Percentiles rank a stretch among this genome's conserved stretches.
Conservation (phyloP, 2,797 vertebrate genomes). For the Gambelia wislizenii region DNA sequence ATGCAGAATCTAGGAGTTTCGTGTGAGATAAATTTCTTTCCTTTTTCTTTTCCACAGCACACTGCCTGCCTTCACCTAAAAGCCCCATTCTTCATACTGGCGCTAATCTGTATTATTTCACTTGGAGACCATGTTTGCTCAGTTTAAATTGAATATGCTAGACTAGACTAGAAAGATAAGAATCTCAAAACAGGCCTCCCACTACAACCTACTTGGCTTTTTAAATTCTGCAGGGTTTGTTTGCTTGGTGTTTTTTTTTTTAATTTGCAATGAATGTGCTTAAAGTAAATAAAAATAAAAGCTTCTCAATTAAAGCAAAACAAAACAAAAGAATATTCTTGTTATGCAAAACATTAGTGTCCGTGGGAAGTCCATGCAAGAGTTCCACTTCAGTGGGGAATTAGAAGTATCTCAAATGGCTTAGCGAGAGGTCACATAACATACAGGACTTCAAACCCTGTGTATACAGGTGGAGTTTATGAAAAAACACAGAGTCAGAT, state of each 20-base stretch:
- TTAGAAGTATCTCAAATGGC: too few relatives aligned
- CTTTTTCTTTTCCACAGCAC: neutral
- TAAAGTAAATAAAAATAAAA: neutral
- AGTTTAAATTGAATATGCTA: neutral
- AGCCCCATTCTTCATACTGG: neutral
- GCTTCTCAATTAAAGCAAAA: too few relatives aligned
- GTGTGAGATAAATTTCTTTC: neutral
- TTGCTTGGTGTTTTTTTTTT: too few relatives aligned
- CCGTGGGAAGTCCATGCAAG: too few relatives aligned
- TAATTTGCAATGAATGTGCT: neutral
- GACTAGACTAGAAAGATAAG: neutral
- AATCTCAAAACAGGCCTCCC: neutral
- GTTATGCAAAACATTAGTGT: too few relatives aligned
- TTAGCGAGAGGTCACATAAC: too few relatives aligned
- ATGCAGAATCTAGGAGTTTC: neutral
- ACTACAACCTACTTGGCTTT: neutral
- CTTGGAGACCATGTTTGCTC: neutral
- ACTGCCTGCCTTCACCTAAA: neutral
- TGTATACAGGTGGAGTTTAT: too few relatives aligned
- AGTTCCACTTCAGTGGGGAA: too few relatives aligned
- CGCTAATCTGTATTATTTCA: neutral
- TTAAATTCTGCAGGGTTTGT: too few relatives aligned
- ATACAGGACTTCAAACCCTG: too few relatives aligned
- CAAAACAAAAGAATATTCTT: neutral
- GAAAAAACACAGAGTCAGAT: too few relatives aligned